Evolutionary conservation across 1,140 invertebrate species (phyloP), one percentile per base, ranked within the genome.

Genomic region (Caerostris darwini): DNA sequence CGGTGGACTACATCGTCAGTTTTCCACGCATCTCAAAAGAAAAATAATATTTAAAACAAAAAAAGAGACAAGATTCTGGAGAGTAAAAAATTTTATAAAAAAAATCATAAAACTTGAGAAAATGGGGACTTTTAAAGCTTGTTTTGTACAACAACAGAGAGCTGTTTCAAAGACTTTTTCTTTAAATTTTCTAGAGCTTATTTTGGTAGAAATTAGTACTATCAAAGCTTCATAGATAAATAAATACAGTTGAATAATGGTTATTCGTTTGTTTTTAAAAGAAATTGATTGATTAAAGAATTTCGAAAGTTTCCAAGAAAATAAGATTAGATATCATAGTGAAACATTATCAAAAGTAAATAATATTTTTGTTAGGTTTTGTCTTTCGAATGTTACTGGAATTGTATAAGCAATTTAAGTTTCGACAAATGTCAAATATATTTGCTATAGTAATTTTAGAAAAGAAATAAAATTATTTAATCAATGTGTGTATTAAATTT

Each of bases 1-100:
- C 7, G 8, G 56, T 77, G 77, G 57, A 53, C 61, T 90, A 77
- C 64, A 90, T 71, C 69, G 77, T 71, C 88, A 58, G 77, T 90
- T 90, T 90, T 90, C 57, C 61, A 50, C 88, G 17, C n/a, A 8
- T 56, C 54, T 69, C 34, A 34, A 71, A 10, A 19, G n/a, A 58
- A 85, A 53, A 61, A 17, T 50, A 50, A 59, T 17, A 58, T 7
- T n/a, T n/a, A n/a, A 7, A 54, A 17, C 14, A 54, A 57, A 86
- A 59, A 7, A 58, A 53, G 93, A 17, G 57, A 17, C 17, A 85
- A 5, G 58, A 58, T 85, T 8, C 19, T 19, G 19, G 19, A 58
- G 56, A 7, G 3, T n/a, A 83, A 56, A 85, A 85, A 58, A 85
- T 58, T 58, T 17, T 58, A 10, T 85, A 58, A 58, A 91, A 94